Base-by-base conservation (phyloP, 2,888 invertebrate species). In the Melipona bicolor region DNA sequence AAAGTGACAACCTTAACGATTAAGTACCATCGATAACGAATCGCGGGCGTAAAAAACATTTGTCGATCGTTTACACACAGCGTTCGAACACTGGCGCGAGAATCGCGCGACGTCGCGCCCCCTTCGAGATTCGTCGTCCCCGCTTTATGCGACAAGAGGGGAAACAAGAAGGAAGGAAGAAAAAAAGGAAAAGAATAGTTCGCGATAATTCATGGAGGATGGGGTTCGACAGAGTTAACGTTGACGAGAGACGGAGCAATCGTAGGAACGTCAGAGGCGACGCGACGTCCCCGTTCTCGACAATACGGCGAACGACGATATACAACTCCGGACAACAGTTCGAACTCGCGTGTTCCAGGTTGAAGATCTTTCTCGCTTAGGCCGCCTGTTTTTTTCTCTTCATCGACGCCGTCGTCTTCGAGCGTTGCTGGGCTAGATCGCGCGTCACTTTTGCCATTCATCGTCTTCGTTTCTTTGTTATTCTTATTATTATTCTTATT, bases 381-480 rank as follows among this genome's bases (percentile, higher is more conserved):
- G 87, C 87, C 87, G 43, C 43, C 43, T 27, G 27, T 27, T 4
- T 43, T 88, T 80, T 83, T 62, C 36, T 70, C 36, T 54, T 64
- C 84, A 78, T 68, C 68, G 64, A 74, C 61, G 71, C 62, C 77
- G n/a, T 69, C 77, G 78, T 80, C 52, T 69, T 69, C 77, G 77
- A 83, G 75, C 72, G 77, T 81, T 71, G 50, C 81, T 86, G 88
- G 88, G 84, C 79, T 87, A 88, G 81, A 88, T 81, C 65, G 50
- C 80, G 74, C 70, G 67, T 71, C 77, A 56, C 59, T 43, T 70
- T 59, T 21, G 27, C 71, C 62, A 32, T 59, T 50, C 32, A 64
- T 3, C 17, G 9, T 49, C 64, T 5, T 27, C 27, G 27, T 61
- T 36, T 54, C 6, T 24, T 50, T n/a, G 0, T 43, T n/a, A n/a